Base-by-base conservation (phyloP, 2,888 invertebrate species). In the Mythimna lalbum region DNA sequence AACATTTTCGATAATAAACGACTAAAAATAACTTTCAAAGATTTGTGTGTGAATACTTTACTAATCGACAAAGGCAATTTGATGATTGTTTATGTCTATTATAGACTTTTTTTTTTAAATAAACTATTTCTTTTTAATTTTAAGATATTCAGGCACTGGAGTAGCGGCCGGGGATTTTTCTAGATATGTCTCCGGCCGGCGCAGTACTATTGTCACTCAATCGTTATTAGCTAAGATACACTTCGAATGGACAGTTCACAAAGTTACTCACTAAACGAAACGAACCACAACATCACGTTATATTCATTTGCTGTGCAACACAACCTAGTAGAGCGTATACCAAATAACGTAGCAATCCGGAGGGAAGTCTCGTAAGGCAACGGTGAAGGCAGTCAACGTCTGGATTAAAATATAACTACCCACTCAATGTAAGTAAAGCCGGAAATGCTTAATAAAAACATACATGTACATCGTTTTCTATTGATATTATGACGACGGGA, bases 361-460 rank as follows among this genome's bases (percentile, higher is more conserved):
- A 83, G 76, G 78, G 80, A 77, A 86, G n/a, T 21, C 36, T 57
- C 82, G 84, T 93, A 93, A 94, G 94, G 94, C 94, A 94, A 89
- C 92, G 81, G 87, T 85, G 82, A 92, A 94, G 93, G 93, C 93
- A 88, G 88, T 83, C 78, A 63, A 80, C 81, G 80, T 81, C 73
- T 86, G 77, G 33, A 53, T 69, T 63, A 56, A 75, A 76, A 80
- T 64, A 81, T 67, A 77, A 57, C 14, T 69, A 74, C 63, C 57
- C 68, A 70, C 21, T 27, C 49, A 66, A 60, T 53, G 73, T 78
- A 64, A 53, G 50, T 84, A 56, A 80, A 76, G 33, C 39, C 53
- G 50, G 63, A 62, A 70, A 78, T 64, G 67, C 50, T 63, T 63
- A 50, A 39, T 68, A 39, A 59, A 69, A 69, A 69, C n/a, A 68